phyloP scores from a whole-genome alignment of 2,888 invertebrate genomes.

The Archips xylosteana region DNA sequence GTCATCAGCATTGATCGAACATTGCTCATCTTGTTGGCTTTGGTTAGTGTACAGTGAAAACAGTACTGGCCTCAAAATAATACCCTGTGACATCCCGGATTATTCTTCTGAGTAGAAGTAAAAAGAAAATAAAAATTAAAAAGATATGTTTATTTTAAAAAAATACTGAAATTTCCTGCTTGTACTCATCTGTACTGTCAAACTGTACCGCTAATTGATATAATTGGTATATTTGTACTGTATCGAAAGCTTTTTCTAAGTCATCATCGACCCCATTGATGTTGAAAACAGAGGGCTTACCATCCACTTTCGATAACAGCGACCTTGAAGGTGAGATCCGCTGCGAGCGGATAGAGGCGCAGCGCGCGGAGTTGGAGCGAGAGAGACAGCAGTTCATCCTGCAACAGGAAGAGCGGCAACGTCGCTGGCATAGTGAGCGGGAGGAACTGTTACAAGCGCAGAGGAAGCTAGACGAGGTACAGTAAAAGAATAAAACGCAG shows the following conservation, averaged over 20 bases:
- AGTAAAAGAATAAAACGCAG: too few species aligned
- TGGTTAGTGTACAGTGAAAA: background rate
- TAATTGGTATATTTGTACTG: background rate
- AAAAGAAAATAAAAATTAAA: too few species aligned
- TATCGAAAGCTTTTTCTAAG: background rate
- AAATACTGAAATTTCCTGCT: too few species aligned
- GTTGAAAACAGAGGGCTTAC: background rate
- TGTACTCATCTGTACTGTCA: too few species aligned
- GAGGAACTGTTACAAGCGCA: slow-evolving; percentile 89
- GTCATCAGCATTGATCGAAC: background rate
- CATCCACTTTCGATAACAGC: slow-evolving; percentile 51
- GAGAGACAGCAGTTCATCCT: slow-evolving; percentile 86
- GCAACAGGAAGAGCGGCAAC: slow-evolving; percentile 83
- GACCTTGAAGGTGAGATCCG: slow-evolving; percentile 79
- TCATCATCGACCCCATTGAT: background rate
- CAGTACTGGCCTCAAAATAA: background rate
- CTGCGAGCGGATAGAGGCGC: slow-evolving; percentile 88
- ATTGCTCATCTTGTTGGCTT: background rate
- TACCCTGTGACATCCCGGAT: background rate
- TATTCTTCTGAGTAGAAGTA: background rate
- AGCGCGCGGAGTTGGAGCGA: slow-evolving; percentile 84
- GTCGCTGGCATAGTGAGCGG: slow-evolving; percentile 80
- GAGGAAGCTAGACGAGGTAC: slow-evolving; percentile 87
- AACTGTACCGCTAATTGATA: background rate
- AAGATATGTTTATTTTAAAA: too few species aligned